Percentiles rank a stretch among this genome's conserved stretches.
These are phyloP conservation scores for Ophioninae sp. DNA, from an alignment of 2,888 invertebrate genomes.

Conservation along the genomic window DNA sequence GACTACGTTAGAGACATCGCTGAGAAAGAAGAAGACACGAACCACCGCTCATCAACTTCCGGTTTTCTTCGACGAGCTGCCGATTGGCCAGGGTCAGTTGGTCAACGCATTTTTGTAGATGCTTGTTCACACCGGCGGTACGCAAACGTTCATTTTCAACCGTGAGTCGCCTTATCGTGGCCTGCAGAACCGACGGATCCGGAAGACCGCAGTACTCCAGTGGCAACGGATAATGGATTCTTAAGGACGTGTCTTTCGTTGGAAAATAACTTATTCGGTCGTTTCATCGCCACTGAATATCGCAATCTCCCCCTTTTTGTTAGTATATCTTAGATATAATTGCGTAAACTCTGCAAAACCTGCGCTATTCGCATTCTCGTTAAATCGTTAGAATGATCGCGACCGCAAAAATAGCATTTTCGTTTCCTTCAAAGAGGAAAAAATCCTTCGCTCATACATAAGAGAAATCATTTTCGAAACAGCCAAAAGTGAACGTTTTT, in stretches of 20 bases:
- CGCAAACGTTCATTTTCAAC: conserved; percentile 80
- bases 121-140: conserved; percentile 65
- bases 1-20: not conserved
- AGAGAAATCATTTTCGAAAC: no score
- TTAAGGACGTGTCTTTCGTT: conserved; percentile 68
- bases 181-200: conserved; percentile 82
- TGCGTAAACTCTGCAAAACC: not conserved
- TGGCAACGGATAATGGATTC: conserved; percentile 83
- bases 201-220: conserved; percentile 83
- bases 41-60: conserved; percentile 67
- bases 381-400: not conserved
- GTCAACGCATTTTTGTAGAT: conserved; percentile 75
- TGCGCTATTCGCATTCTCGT: not conserved
- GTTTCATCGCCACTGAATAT: conserved; percentile 4
- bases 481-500: no score
- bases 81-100: conserved; percentile 69
- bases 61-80: conserved; percentile 71
- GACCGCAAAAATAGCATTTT: not conserved
- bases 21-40: conserved; percentile 14
- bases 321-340: not conserved
- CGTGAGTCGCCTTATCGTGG: conserved; percentile 81
- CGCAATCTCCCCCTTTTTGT: not conserved
- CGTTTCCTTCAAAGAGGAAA: no score
- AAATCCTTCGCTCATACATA: no score
- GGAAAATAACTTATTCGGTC: conserved; percentile 59